Evolutionary conservation across 2,113 vertebrate species (phyloP).

Genomic region (Scopus umbretta): DNA sequence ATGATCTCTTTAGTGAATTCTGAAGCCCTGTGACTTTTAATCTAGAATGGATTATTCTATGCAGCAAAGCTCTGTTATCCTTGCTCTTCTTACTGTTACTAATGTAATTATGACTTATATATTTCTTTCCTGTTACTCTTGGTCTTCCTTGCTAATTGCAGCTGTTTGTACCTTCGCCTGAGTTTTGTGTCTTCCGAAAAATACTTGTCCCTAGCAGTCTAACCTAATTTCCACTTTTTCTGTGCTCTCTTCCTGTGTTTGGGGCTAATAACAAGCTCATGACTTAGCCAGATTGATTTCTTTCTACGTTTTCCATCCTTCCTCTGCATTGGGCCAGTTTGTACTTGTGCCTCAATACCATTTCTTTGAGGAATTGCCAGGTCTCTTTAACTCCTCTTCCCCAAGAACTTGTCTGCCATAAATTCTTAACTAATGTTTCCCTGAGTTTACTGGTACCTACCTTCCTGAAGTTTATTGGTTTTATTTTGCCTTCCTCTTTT

Average conservation of each 20-base stretch:
- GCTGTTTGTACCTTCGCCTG: neutral
- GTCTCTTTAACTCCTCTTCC: slow-evolving; percentile 11
- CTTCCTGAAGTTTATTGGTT: neutral
- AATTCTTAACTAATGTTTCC: slow-evolving; percentile 18
- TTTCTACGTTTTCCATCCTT: slow-evolving; percentile 48
- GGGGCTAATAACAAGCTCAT: slow-evolving; percentile 39
- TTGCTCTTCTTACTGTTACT: neutral
- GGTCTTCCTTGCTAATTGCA: neutral
- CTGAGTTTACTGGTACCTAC: neutral
- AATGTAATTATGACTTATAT: neutral
- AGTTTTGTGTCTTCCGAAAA: neutral
- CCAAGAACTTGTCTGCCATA: slow-evolving; percentile 12
- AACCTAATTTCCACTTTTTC: slow-evolving; percentile 51
- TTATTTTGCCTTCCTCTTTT: slow-evolving; percentile 5
- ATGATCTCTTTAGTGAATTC: neutral
- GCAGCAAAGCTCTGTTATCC: neutral
- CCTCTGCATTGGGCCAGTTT: slow-evolving; percentile 40
- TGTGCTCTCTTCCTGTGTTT: slow-evolving; percentile 44
- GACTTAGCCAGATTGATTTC: slow-evolving; percentile 7
- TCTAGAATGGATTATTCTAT: neutral
- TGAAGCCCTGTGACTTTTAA: neutral
- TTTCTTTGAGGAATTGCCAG: slow-evolving; percentile 58
- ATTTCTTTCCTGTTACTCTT: neutral
- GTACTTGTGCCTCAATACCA: slow-evolving; percentile 46
- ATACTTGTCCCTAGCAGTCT: slow-evolving; percentile 1